A percentile compares a stretch with the other conserved stretches of the same genome.
Conservation (phyloP, 1,140 invertebrate species). For the Drosophila obscura region DNA sequence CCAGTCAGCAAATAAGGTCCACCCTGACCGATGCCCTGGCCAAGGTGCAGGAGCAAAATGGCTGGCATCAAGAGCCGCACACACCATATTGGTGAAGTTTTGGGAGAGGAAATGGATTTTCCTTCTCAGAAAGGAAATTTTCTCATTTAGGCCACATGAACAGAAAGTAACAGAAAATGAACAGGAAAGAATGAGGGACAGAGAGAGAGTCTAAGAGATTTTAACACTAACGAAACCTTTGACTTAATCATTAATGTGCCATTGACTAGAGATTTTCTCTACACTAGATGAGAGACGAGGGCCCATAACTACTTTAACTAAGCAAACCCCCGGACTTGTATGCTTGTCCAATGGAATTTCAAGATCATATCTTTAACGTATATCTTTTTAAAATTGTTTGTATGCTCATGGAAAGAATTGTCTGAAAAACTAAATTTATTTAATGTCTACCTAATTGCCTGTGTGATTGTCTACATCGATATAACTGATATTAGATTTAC, state of each 20-base stretch:
- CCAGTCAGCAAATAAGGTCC: constrained; percentile 71
- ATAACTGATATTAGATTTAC: constrained; percentile 73
- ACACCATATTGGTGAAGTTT: constrained; percentile 80
- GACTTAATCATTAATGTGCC: constrained; percentile 52
- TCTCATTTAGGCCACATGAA: constrained; percentile 56
- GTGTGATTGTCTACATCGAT: constrained; percentile 74
- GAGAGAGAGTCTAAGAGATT: constrained; percentile 56
- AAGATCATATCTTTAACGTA: constrained; percentile 49
- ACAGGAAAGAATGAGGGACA: constrained; percentile 17
- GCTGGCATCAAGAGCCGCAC: constrained; percentile 55
- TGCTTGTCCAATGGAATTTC: constrained; percentile 55
- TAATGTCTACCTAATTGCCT: constrained; percentile 69
- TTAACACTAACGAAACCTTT: constrained; percentile 34
- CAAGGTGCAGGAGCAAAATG: constrained; percentile 62
- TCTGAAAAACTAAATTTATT: constrained; percentile 28
- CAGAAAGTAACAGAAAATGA: constrained; percentile 24
- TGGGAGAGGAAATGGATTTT: constrained; percentile 20
- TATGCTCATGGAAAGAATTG: constrained; percentile 59
- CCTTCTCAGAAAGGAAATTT: constrained; percentile 15
- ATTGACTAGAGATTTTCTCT: constrained; percentile 50
- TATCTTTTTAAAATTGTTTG: constrained; percentile 38
- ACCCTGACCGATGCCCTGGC: constrained; percentile 74
- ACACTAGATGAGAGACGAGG: constrained; percentile 2
- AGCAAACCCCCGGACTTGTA: constrained; percentile 36
- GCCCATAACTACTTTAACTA: constrained; percentile 65